These are phyloP conservation scores for Brachionus asplanchnoidis DNA, from an alignment of 1,140 invertebrate species.

Conservation along the genomic window DNA sequence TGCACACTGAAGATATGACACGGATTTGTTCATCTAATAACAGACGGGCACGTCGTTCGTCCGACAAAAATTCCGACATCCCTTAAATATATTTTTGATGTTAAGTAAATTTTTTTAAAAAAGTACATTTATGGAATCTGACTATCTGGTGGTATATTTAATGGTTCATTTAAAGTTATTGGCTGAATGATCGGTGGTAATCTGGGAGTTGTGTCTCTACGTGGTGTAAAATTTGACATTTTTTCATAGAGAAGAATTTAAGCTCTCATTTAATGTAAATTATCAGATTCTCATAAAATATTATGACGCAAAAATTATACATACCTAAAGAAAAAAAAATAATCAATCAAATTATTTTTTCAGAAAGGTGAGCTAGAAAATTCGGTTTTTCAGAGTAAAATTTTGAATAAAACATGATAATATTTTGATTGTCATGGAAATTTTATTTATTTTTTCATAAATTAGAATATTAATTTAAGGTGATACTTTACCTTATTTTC, in stretches of 20 bases:
- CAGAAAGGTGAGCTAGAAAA: background rate
- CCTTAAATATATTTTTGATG: background rate
- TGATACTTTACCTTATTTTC: background rate
- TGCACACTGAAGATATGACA: constrained; percentile 32
- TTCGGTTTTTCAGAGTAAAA: background rate
- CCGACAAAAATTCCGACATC: constrained; percentile 14
- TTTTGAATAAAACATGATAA: background rate
- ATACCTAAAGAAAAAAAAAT: background rate
- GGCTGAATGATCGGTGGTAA: constrained; percentile 6
- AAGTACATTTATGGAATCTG: background rate
- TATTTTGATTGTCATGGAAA: background rate
- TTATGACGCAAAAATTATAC: constrained; percentile 3
- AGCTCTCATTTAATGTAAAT: background rate
- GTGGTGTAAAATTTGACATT: constrained; percentile 11
- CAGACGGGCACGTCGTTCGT: background rate
- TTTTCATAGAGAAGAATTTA: background rate
- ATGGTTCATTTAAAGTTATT: background rate
- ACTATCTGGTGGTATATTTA: constrained; percentile 16
- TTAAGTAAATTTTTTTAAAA: no score
- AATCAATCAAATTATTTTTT: background rate
- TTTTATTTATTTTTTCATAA: background rate
- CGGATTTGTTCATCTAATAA: constrained; percentile 29
- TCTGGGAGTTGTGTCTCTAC: background rate
- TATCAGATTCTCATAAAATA: background rate
- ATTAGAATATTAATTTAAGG: background rate